A percentile compares a stretch with the other conserved stretches of the same genome.
These are phyloP conservation scores for Liopterus haemorrhoidalis DNA, from an alignment of 2,888 invertebrate species.

Conservation along the genomic window DNA sequence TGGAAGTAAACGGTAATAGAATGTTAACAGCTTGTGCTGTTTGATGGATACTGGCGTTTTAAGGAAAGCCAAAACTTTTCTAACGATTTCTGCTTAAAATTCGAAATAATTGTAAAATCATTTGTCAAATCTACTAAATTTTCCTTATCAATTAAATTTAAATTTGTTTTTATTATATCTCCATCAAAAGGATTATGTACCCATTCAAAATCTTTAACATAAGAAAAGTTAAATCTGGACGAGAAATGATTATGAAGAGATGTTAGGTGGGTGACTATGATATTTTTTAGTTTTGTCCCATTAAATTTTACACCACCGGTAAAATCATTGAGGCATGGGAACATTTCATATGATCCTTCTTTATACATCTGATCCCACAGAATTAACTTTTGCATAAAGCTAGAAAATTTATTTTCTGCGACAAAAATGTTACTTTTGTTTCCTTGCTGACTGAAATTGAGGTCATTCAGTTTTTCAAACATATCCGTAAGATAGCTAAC, in stretches of 20 bases:
- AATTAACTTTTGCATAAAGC: not conserved
- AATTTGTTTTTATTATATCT: not conserved
- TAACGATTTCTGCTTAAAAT: not conserved
- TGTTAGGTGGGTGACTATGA: not conserved
- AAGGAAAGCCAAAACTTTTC: slow-evolving; percentile 1
- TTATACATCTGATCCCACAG: not conserved
- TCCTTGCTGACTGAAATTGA: not conserved
- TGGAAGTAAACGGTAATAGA: slow-evolving; percentile 1
- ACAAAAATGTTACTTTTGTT: not conserved
- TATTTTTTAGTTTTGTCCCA: not conserved
- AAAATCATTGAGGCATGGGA: not conserved
- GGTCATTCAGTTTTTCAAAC: not conserved
- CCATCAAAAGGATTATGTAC: not conserved
- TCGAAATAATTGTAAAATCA: not conserved
- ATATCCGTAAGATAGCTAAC: not conserved
- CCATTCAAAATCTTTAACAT: not conserved
- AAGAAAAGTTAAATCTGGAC: not conserved
- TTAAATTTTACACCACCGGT: not conserved
- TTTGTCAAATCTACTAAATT: not conserved
- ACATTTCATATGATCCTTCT: not conserved
- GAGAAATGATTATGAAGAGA: slow-evolving; percentile 1
- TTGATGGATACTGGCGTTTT: not conserved
- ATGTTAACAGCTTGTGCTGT: not conserved
- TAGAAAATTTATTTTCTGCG: not conserved
- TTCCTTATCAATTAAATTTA: not conserved